A percentile compares a stretch with the other conserved stretches of the same genome.
Conservation (phyloP, 1,140 invertebrate genomes). For the Venustaconcha ellipsiformis region DNA sequence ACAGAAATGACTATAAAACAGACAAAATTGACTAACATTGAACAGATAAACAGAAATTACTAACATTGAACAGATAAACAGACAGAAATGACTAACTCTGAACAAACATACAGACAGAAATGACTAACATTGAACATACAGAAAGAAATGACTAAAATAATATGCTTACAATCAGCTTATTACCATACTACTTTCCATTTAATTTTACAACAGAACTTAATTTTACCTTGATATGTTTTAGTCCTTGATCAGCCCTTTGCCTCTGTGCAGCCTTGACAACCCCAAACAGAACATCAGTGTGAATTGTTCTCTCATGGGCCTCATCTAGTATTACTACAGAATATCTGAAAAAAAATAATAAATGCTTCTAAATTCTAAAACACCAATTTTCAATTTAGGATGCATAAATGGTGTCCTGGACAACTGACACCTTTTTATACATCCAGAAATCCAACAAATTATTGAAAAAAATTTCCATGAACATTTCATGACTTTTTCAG, state of each 20-base stretch:
- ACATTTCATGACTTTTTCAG: conserved; percentile 1
- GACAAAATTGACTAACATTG: no score
- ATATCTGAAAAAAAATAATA: conserved; percentile 75
- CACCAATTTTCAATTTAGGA: neutral
- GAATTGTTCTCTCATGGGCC: conserved; percentile 96
- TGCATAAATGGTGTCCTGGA: neutral
- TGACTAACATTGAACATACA: no score
- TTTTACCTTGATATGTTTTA: conserved; percentile 57
- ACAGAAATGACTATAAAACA: no score
- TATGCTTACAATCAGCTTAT: no score
- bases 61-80: no score
- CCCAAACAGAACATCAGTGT: conserved; percentile 93
- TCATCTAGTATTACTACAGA: conserved; percentile 94
- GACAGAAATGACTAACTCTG: no score
- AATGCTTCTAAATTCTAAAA: conserved; percentile 77
- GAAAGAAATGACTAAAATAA: no score
- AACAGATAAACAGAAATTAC: no score
- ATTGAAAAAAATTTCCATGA: neutral
- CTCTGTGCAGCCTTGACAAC: conserved; percentile 77
- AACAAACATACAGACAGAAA: no score
- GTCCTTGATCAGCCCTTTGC: conserved; percentile 43
- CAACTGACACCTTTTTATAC: no score
- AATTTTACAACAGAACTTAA: no score
- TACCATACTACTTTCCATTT: no score
- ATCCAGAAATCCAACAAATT: neutral